These are phyloP conservation scores for Gila orcuttii DNA, from an alignment of 2,113 vertebrate species.

Conservation along the genomic window DNA sequence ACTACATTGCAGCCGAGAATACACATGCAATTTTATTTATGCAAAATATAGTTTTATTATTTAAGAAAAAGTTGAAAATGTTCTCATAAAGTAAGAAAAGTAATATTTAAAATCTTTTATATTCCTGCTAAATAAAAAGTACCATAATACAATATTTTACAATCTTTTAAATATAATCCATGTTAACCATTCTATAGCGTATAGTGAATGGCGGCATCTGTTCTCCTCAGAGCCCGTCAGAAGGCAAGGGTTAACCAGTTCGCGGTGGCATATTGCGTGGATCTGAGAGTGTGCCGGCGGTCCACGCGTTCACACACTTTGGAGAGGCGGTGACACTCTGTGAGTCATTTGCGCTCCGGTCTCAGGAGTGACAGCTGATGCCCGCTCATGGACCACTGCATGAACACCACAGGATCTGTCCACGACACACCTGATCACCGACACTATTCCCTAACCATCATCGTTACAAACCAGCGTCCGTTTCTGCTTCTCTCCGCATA, in stretches of 20 bases:
- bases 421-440: constrained; percentile 27
- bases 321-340: constrained; percentile 40
- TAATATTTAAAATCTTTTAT: background rate
- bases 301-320: constrained; percentile 36
- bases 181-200: background rate
- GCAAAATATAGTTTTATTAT: background rate
- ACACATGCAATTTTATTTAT: background rate
- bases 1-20: background rate
- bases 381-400: constrained; percentile 35
- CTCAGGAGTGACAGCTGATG: constrained; percentile 28
- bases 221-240: background rate
- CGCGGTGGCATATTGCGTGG: constrained; percentile 16
- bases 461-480: background rate
- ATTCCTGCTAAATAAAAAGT: background rate
- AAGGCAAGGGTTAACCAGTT: constrained; percentile 17
- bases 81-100: background rate
- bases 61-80: background rate
- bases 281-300: background rate
- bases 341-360: constrained; percentile 34
- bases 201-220: background rate
- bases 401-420: constrained; percentile 27
- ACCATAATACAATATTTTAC: background rate
- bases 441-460: background rate
- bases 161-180: background rate
- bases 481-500: constrained; percentile 13